Evolutionary conservation across 2,113 vertebrate species (phyloP), one percentile per base, ranked within the genome.

Genomic region (Hystrix brachyura): DNA sequence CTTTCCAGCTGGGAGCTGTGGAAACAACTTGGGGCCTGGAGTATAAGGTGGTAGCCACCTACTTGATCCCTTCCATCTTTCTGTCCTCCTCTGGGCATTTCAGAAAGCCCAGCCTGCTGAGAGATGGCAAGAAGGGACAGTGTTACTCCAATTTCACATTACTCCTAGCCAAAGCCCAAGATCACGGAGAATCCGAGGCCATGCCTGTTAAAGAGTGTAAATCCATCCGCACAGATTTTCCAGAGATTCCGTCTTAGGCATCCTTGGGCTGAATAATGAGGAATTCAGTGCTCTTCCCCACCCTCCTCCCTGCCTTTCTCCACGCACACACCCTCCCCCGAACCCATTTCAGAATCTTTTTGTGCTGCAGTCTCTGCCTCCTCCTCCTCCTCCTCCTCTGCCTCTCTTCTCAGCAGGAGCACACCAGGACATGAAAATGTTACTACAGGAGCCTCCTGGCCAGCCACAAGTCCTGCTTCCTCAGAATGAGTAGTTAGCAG

Each of bases 261-360:
- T 72, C 79, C 43, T 87, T 51, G 23, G 48, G 82, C 67, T 78
- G 29, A 90, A 83, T 88, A 88, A 87, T n/a, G 60, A 83, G 51
- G 79, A 84, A 80, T 81, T 85, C 67, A 19, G 90, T 7, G 23
- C 59, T 94, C n/a, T 19, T 69, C 67, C 60, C 79, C n/a, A 14
- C 32, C 29, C 8, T 23, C 51, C 34, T 78, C 83, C 46, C 64
- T 59, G 55, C 64, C n/a, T 59, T 34, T 80, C n/a, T 59, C 46
- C 72, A 55, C 14, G 23, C 79, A 71, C 48, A 74, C 46, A 55
- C 69, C 72, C 93, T 86, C 93, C 95, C 69, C 60, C 62, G 38
- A 74, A 87, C 67, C 51, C 91, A 87, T 95, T 85, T 97, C 67
- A 87, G 90, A 97, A 92, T 86, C 85, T 80, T 91, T 85, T 69